phyloP scores from a whole-genome alignment of 2,797 vertebrate species.

The Poeciliopsis paucimaculata region DNA sequence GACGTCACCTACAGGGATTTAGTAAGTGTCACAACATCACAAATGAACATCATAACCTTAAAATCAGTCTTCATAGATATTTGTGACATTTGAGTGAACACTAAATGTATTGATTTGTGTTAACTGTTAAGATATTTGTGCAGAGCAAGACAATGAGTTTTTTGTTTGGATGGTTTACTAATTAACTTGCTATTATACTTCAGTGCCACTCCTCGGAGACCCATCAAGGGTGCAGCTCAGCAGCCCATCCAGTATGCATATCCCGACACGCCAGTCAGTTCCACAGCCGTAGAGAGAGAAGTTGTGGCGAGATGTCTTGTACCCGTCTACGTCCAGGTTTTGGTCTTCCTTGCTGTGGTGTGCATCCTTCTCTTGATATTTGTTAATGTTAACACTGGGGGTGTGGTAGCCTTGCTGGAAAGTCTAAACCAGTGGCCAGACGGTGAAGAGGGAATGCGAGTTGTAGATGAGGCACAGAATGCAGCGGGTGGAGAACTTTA shows the following conservation, averaged over 20 bases:
- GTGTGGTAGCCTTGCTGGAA: constrained; percentile 61
- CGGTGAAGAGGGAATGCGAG: constrained; percentile 6
- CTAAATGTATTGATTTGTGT: background rate
- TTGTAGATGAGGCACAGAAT: constrained; percentile 29
- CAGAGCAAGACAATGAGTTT: background rate
- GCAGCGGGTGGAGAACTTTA: constrained; percentile 36
- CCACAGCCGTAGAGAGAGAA: constrained; percentile 46
- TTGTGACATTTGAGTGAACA: background rate
- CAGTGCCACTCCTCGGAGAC: constrained; percentile 78
- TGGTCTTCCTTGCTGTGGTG: constrained; percentile 74
- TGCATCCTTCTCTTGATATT: constrained; percentile 79
- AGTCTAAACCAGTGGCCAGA: constrained; percentile 36
- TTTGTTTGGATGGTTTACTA: background rate
- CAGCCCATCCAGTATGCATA: constrained; percentile 70
- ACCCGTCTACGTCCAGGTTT: constrained; percentile 73
- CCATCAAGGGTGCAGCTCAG: constrained; percentile 80
- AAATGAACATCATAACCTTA: background rate
- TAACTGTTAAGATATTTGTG: background rate
- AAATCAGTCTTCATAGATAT: background rate
- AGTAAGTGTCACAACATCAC: constrained; percentile 63
- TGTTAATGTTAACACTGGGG: constrained; percentile 56
- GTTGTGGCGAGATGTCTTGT: constrained; percentile 64
- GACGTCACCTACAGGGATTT: constrained; percentile 70
- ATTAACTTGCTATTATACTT: constrained; percentile 3
- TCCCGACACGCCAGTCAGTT: constrained; percentile 62